Conservation (phyloP, 2,888 invertebrate genomes). For the Brenthis ino region DNA sequence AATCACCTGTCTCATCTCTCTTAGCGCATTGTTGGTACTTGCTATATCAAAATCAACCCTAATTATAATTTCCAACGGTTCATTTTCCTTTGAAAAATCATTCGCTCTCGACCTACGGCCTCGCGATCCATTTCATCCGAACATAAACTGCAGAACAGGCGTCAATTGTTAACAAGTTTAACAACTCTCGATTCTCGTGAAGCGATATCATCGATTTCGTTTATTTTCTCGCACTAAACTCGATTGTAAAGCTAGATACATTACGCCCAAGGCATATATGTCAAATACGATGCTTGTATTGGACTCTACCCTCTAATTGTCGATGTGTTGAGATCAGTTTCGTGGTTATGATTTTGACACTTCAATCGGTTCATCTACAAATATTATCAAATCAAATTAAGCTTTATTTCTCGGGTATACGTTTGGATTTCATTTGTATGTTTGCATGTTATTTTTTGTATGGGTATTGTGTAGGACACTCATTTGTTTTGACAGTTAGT, state of each 20-base stretch:
- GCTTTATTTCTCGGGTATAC: conserved; percentile 47
- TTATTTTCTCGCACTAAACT: conserved; percentile 72
- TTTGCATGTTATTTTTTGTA: conserved; percentile 43
- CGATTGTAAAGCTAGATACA: conserved; percentile 73
- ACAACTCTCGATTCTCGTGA: conserved; percentile 78
- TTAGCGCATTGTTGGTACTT: conserved; percentile 62
- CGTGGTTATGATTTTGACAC: conserved; percentile 64
- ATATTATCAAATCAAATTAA: conserved; percentile 42
- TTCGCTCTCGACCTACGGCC: conserved; percentile 69
- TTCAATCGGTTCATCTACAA: conserved; percentile 57
- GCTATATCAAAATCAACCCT: conserved; percentile 50
- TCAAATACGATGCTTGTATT: conserved; percentile 50
- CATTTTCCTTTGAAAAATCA: conserved; percentile 40
- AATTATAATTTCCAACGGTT: conserved; percentile 36
- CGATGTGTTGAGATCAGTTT: conserved; percentile 55
- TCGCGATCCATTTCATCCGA: conserved; percentile 77
- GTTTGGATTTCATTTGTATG: conserved; percentile 36
- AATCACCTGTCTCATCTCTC: conserved; percentile 72
- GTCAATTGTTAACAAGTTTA: conserved; percentile 81
- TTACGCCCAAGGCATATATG: conserved; percentile 55
- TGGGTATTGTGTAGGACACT: conserved; percentile 52
- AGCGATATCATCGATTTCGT: conserved; percentile 75
- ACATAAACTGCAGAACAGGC: conserved; percentile 77
- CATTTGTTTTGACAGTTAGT: conserved; percentile 79
- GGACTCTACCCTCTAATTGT: conserved; percentile 55